Evolutionary conservation across 2,888 invertebrate genomes (phyloP).

Genomic region (Cylloceria caligata): DNA sequence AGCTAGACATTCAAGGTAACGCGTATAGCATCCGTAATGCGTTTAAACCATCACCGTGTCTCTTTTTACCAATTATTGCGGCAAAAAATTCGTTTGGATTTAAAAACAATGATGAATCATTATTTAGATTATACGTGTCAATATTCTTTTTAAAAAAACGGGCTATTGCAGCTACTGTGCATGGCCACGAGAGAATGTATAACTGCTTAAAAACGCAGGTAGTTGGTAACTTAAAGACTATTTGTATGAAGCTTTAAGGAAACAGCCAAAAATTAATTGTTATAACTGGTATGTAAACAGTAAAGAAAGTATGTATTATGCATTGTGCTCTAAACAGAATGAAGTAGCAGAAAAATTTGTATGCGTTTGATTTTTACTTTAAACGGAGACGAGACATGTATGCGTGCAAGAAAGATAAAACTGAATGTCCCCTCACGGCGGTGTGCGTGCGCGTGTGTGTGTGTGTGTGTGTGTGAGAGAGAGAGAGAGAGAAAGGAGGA

Average conservation of each 20-base stretch:
- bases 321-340: not conserved
- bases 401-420: too few species aligned
- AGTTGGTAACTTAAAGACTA: not conserved
- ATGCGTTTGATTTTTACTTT: not conserved
- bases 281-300: not conserved
- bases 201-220: too few species aligned
- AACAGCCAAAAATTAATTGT: not conserved
- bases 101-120: not conserved
- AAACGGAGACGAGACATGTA: too few species aligned
- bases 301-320: not conserved
- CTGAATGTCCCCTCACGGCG: too few species aligned
- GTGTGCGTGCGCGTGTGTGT: too few species aligned
- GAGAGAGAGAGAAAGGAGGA: constrained; percentile 10
- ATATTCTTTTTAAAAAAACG: not conserved
- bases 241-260: not conserved
- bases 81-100: not conserved
- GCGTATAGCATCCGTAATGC: too few species aligned
- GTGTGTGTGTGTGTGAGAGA: too few species aligned
- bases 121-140: not conserved
- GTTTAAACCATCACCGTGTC: too few species aligned
- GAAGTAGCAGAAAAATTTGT: not conserved
- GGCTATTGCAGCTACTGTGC: not conserved
- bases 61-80: too few species aligned
- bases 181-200: not conserved
- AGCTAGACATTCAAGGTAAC: too few species aligned